Conservation (phyloP, 2,797 vertebrate genomes). For the Merluccius polli region DNA sequence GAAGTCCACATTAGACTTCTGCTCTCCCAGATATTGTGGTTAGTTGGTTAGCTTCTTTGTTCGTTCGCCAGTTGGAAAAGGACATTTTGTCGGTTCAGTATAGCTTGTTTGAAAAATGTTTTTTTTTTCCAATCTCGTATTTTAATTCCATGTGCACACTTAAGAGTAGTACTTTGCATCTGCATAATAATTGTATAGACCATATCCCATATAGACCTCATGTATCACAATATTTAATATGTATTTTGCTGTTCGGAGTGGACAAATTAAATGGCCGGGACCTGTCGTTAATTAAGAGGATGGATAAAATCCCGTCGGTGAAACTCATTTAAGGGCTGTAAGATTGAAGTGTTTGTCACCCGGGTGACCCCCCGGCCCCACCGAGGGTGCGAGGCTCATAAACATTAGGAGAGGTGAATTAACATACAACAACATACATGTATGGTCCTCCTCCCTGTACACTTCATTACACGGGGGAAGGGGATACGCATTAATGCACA, state of each 20-base stretch:
- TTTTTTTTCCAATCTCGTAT: neutral
- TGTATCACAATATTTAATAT: constrained; percentile 19
- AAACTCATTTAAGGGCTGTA: constrained; percentile 42
- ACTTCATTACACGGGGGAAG: constrained; percentile 42
- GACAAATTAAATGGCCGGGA: constrained; percentile 38
- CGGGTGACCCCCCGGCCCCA: constrained; percentile 64
- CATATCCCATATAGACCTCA: neutral
- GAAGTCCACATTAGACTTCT: neutral
- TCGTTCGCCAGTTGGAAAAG: neutral
- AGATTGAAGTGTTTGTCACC: constrained; percentile 47
- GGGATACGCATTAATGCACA: constrained; percentile 53
- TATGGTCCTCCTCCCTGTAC: constrained; percentile 31
- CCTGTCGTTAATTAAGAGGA: constrained; percentile 45
- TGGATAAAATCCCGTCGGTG: constrained; percentile 23
- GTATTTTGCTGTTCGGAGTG: constrained; percentile 25
- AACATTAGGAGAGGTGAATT: constrained; percentile 64
- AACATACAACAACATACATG: constrained; percentile 66
- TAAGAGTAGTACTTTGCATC: constrained; percentile 4
- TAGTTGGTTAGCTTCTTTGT: neutral
- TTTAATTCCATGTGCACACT: neutral
- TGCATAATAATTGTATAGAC: constrained; percentile 7
- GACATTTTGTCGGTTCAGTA: neutral
- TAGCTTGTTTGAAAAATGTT: neutral
- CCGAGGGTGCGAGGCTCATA: constrained; percentile 55
- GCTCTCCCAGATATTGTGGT: neutral